Evolutionary conservation across 2,888 invertebrate genomes (phyloP).

Genomic region (Crematogaster levior): DNA sequence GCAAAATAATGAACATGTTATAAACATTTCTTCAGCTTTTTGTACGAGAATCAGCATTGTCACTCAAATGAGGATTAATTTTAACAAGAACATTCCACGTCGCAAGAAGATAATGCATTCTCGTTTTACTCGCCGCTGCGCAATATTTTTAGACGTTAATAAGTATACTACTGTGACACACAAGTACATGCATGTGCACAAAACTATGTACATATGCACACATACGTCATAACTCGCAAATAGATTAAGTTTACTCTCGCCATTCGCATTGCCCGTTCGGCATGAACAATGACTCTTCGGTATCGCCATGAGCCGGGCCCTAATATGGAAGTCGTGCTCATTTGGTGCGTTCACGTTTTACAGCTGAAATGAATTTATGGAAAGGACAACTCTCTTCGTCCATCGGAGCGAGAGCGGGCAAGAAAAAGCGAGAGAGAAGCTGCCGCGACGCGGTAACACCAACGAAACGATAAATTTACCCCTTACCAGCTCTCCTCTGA

Average conservation of each 20-base stretch:
- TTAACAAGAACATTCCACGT: constrained; percentile 33
- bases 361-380: constrained; percentile 82
- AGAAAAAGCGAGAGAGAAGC: constrained; percentile 28
- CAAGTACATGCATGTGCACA: constrained; percentile 3
- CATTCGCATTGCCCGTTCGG: constrained; percentile 37
- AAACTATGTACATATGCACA: constrained; percentile 7
- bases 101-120: constrained; percentile 17
- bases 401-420: constrained; percentile 12
- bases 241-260: constrained; percentile 68
- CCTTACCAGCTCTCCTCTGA: constrained; percentile 75
- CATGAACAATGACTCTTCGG: constrained; percentile 53
- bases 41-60: neutral
- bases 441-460: constrained; percentile 68
- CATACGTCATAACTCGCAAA: constrained; percentile 57
- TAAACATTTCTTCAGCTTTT: neutral
- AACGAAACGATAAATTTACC: constrained; percentile 83
- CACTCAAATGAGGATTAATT: constrained; percentile 18
- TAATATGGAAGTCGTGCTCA: constrained; percentile 78
- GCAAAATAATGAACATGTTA: neutral
- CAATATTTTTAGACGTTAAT: constrained; percentile 57
- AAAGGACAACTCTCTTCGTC: constrained; percentile 69
- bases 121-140: constrained; percentile 21
- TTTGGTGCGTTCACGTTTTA: constrained; percentile 80
- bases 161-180: constrained; percentile 37
- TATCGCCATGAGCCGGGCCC: constrained; percentile 61